phyloP scores from a whole-genome alignment of 2,888 invertebrate species.

The Brachyptera risi region DNA sequence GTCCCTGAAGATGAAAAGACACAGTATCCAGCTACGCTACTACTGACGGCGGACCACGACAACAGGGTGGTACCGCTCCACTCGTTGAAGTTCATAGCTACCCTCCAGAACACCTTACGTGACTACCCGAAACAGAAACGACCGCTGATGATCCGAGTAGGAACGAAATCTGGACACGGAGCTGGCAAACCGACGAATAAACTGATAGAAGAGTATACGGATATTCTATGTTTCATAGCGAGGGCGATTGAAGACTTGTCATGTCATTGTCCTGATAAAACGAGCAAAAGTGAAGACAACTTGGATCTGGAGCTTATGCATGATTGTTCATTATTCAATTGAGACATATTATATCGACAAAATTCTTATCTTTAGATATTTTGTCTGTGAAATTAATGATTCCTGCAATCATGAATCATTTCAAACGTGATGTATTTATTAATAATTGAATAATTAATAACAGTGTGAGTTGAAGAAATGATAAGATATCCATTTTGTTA shows the following conservation, averaged over 20 bases:
- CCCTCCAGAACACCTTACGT: conserved; percentile 49
- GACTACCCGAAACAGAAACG: conserved; percentile 43
- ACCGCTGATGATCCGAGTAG: conserved; percentile 52
- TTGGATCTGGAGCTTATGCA: no score
- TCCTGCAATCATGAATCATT: no score
- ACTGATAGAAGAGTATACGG: conserved; percentile 44
- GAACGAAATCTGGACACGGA: conserved; percentile 56
- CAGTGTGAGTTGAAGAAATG: no score
- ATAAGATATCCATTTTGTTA: no score
- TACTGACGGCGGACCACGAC: conserved; percentile 56
- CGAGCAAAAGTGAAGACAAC: no score
- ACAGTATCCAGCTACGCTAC: conserved; percentile 51
- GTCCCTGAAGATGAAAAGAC: conserved; percentile 35
- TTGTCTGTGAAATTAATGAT: no score
- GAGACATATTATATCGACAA: no score
- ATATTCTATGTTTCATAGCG: conserved; percentile 50
- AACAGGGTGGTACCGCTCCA: conserved; percentile 59
- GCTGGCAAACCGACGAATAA: conserved; percentile 55
- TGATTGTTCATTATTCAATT: no score
- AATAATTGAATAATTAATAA: no score
- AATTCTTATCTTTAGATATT: no score
- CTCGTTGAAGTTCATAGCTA: conserved; percentile 54
- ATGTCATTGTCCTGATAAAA: no score
- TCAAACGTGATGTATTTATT: no score
- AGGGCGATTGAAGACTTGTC: conserved; percentile 44